These are phyloP conservation scores for Troides helena DNA, from an alignment of 2,888 invertebrate genomes.

Conservation along the genomic window DNA sequence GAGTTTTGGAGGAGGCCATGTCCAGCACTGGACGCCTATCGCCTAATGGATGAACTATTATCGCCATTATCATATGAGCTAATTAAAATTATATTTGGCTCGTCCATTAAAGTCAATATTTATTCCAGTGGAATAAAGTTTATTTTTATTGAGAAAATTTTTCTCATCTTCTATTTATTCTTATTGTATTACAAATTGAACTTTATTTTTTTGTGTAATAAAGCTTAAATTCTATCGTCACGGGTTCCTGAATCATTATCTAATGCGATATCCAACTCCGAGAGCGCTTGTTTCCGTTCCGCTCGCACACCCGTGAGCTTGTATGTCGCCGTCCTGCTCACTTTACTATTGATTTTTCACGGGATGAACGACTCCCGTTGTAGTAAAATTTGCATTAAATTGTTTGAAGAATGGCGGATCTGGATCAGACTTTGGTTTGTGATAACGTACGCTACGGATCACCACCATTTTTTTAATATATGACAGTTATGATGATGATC, in stretches of 20 bases:
- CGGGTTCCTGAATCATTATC: conserved; percentile 24
- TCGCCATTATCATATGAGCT: neutral
- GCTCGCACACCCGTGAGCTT: conserved; percentile 29
- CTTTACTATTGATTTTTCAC: conserved; percentile 64
- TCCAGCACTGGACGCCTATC: no score
- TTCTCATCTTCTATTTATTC: neutral
- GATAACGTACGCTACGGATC: no score
- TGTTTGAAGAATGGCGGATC: neutral
- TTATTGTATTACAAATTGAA: neutral
- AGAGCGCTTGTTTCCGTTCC: conserved; percentile 40
- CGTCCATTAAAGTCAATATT: neutral
- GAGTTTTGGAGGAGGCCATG: no score
- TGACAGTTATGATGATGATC: no score
- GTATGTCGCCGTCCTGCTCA: conserved; percentile 39
- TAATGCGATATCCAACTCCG: conserved; percentile 38
- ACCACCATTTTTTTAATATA: no score
- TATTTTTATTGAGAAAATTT: neutral
- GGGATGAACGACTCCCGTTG: neutral
- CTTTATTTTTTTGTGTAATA: neutral
- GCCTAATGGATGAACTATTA: no score
- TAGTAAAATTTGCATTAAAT: conserved; percentile 1
- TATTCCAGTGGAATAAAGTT: neutral
- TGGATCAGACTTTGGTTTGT: neutral
- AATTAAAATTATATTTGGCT: neutral
- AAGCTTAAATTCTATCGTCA: neutral